Percentiles rank a stretch among this genome's conserved stretches.
Evolutionary conservation across 2,797 vertebrate genomes (phyloP).

Genomic region (Hoplostethus atlanticus): DNA sequence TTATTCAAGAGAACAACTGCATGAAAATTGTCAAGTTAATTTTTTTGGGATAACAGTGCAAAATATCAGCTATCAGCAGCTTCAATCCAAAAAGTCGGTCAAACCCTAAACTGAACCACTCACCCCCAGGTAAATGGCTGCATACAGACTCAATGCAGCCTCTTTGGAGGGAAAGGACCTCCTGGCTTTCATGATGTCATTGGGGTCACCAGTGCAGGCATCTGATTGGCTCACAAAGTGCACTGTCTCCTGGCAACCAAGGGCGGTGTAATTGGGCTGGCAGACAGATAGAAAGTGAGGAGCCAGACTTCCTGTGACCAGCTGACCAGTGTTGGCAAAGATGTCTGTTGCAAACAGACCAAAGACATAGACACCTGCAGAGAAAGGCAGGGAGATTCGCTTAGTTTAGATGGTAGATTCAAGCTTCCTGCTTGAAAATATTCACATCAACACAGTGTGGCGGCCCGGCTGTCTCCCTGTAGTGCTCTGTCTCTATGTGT

Average conservation of each 20-base stretch:
- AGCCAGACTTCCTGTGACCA: conserved; percentile 78
- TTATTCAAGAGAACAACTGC: too few relatives aligned
- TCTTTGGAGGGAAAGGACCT: conserved; percentile 97
- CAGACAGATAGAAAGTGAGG: conserved; percentile 81
- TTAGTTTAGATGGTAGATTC: conserved; percentile 19
- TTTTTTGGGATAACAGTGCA: too few relatives aligned
- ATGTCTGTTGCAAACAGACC: conserved; percentile 94
- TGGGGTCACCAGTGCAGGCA: conserved; percentile 91
- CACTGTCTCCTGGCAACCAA: conserved; percentile 89
- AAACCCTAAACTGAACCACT: conserved; percentile 68
- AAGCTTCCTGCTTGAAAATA: too few relatives aligned
- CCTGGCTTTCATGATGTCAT: conserved; percentile 90
- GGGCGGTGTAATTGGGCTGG: conserved; percentile 93
- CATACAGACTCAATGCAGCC: conserved; percentile 92
- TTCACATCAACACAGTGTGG: too few relatives aligned
- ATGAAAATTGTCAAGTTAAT: too few relatives aligned
- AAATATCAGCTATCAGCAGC: conserved; percentile 1
- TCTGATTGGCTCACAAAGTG: conserved; percentile 90
- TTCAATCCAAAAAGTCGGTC: background rate
- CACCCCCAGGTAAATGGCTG: conserved; percentile 93
- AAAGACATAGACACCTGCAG: conserved; percentile 92
- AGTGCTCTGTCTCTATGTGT: too few relatives aligned
- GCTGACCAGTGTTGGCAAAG: conserved; percentile 94
- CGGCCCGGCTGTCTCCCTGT: too few relatives aligned
- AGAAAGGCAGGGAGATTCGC: conserved; percentile 47